Percentiles rank a stretch among this genome's conserved stretches.
These are phyloP conservation scores for Chondrosia reniformis DNA, from an alignment of 37 sponge, comb jelly and placozoan genomes.

Conservation along the genomic window DNA sequence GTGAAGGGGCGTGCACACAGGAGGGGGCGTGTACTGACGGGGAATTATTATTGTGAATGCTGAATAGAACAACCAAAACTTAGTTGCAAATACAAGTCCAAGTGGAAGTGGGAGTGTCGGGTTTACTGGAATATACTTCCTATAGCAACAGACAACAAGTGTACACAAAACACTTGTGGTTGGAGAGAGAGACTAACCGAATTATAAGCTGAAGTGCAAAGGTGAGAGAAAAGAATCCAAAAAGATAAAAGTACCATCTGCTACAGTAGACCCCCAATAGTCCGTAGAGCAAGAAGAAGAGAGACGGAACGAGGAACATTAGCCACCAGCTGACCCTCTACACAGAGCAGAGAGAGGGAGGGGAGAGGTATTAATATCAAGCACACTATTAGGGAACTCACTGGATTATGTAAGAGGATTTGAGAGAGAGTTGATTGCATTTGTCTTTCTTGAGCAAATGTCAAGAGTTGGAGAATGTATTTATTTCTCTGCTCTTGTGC, in stretches of 20 bases:
- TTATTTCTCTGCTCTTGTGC: slow-evolving; percentile 62
- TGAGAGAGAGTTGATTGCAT: background rate
- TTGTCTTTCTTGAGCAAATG: slow-evolving; percentile 13
- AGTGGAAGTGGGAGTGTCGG: slow-evolving; percentile 62
- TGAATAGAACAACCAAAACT: slow-evolving; percentile 64
- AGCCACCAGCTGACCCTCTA: slow-evolving; percentile 71
- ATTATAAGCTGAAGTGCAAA: background rate
- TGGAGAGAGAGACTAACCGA: background rate
- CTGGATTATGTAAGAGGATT: background rate
- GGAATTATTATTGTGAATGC: slow-evolving; percentile 24
- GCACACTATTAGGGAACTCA: background rate
- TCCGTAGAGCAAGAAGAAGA: slow-evolving; percentile 29
- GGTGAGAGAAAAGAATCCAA: background rate
- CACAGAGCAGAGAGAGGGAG: background rate
- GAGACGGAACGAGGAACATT: slow-evolving; percentile 48
- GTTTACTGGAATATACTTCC: slow-evolving; percentile 48
- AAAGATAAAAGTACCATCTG: slow-evolving; percentile 59
- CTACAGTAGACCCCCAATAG: slow-evolving; percentile 38
- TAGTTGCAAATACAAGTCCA: slow-evolving; percentile 71
- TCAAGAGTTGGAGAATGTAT: slow-evolving; percentile 32
- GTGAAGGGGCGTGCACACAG: background rate
- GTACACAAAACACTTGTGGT: background rate
- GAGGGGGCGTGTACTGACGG: background rate
- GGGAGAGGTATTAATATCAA: background rate
- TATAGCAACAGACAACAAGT: background rate